A percentile compares a stretch with the other conserved stretches of the same genome.
Evolutionary conservation across 2,113 vertebrate genomes (phyloP).

Genomic region (Columbina picui): DNA sequence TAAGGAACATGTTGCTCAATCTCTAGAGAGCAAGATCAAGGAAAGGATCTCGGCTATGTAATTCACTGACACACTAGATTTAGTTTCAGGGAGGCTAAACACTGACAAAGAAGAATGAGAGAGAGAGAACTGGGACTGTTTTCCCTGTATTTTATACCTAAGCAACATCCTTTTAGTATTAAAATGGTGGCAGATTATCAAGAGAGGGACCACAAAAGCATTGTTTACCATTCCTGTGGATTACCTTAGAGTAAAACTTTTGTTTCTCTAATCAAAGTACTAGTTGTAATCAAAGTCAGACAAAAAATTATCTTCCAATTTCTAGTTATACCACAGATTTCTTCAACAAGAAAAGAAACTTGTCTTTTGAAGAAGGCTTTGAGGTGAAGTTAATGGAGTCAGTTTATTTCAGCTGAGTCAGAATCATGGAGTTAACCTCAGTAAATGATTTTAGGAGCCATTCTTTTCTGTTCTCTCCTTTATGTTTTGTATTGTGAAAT

Average conservation of each 20-base stretch:
- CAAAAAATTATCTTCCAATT: not conserved
- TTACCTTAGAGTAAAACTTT: not conserved
- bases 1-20: not conserved
- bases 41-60: not conserved
- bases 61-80: constrained; percentile 5
- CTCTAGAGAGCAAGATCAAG: constrained; percentile 33
- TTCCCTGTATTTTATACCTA: not conserved
- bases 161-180: not conserved
- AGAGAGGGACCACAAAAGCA: not conserved
- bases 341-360: not conserved
- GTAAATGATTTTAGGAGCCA: not conserved
- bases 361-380: not conserved
- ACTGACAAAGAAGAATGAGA: not conserved
- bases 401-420: not conserved
- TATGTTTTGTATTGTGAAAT: not conserved
- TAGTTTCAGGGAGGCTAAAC: not conserved
- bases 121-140: not conserved
- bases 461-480: not conserved
- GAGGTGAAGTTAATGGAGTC: not conserved
- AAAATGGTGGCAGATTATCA: not conserved
- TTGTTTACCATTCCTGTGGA: not conserved
- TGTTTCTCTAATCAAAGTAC: not conserved
- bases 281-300: not conserved
- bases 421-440: not conserved
- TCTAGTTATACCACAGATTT: not conserved